Evolutionary conservation across 2,113 vertebrate genomes (phyloP), one percentile per base, ranked within the genome.

Genomic region (Dendropsophus ebraccatus): DNA sequence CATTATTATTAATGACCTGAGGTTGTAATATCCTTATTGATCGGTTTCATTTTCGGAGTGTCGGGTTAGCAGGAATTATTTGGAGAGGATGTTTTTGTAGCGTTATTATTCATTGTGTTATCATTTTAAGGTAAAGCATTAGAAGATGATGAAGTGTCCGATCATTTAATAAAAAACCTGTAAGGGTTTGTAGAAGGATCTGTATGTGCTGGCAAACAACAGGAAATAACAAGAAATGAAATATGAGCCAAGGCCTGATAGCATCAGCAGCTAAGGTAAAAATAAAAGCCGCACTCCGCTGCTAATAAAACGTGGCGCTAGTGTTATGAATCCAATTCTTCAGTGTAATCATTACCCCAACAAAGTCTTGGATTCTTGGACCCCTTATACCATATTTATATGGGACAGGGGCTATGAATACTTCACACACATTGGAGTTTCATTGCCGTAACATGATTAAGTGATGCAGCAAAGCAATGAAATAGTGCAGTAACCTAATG

Each of bases 161-260:
- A 70, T 70, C 16, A 32, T 30, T 32, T 67, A 28, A 67, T 67
- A 8, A 17, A 8, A 67, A 67, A 67, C 4, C 62, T 32, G 62
- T 67, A 65, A 30, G 25, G 60, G 25, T 67, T 67, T 67, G 16
- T 32, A 17, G 60, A 65, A 69, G 35, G 65, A 69, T 70, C 21
- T 37, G 37, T 37, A 21, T 37, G 8, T 37, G 8, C 67, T 70
- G 8, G 5, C 67, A 37, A 70, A 70, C 65, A 35, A 69, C 67
- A 70, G 67, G 67, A 67, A 67, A 67, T 67, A 67, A 35, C 28
- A 35, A 30, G 60, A 35, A 67, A 35, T 67, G 30, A 70, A 21
- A 70, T 70, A 21, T 70, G 32, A 37, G 7, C 17, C 9, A 37
- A 67, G 12, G 0, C 25, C 28, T 32, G 62, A 67, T 67, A 30